Evolutionary conservation across 1,140 invertebrate genomes (phyloP).

Genomic region (Popillia japonica): DNA sequence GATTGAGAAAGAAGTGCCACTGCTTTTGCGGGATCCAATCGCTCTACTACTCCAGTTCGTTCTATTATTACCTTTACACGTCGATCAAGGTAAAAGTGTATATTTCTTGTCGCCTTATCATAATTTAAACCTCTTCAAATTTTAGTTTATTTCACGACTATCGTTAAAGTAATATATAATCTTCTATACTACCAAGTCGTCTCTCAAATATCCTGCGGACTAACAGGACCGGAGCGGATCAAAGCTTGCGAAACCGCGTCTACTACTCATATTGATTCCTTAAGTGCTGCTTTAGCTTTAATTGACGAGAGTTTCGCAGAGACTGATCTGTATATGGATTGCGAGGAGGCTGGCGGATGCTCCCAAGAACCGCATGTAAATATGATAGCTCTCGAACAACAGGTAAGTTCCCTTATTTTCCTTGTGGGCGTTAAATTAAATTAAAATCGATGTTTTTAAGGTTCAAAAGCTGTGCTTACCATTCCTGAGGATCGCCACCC

Average conservation of each 20-base stretch:
- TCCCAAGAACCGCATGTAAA: conserved; percentile 48
- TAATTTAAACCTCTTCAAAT: neutral
- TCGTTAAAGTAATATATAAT: conserved; percentile 88
- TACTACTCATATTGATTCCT: conserved; percentile 47
- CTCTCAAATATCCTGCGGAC: conserved; percentile 73
- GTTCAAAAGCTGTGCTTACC: conserved; percentile 83
- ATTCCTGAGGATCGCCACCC: conserved; percentile 82
- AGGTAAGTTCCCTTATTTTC: conserved; percentile 45
- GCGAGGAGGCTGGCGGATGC: conserved; percentile 49
- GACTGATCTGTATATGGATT: conserved; percentile 65
- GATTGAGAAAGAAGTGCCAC: conserved; percentile 75
- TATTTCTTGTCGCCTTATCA: too few species aligned
- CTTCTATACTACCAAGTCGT: conserved; percentile 89
- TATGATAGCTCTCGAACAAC: conserved; percentile 62
- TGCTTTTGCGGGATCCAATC: conserved; percentile 84
- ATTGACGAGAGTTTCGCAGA: conserved; percentile 63
- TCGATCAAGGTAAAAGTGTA: conserved; percentile 83
- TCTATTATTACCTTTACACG: conserved; percentile 81
- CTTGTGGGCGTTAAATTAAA: neutral
- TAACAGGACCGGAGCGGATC: conserved; percentile 65
- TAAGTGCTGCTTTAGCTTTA: conserved; percentile 59
- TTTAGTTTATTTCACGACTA: conserved; percentile 85
- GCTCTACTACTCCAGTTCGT: conserved; percentile 88
- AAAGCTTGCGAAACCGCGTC: conserved; percentile 50
- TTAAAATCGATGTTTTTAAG: conserved; percentile 57